Percentiles rank a stretch among this genome's conserved stretches.
phyloP scores from a whole-genome alignment of 2,113 vertebrate species.

The Philantomba maxwellii region DNA sequence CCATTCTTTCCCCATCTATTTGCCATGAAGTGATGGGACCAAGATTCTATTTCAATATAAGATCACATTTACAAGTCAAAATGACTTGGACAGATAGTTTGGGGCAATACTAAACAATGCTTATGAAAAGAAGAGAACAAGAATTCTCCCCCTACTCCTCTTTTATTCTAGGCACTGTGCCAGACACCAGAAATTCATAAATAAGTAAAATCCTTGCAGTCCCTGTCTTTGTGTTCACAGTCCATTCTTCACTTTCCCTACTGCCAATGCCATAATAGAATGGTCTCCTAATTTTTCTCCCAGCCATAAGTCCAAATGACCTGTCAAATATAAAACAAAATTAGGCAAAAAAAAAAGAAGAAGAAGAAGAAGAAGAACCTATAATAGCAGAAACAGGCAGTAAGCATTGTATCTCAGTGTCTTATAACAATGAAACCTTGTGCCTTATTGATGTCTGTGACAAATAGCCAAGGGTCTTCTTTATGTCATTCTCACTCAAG shows the following conservation, averaged over 20 bases:
- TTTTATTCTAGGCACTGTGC: not conserved
- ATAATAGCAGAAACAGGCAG: not conserved
- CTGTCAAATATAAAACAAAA: not conserved
- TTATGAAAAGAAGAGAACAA: not conserved
- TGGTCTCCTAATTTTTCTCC: not conserved
- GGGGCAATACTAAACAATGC: not conserved
- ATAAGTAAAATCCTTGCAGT: not conserved
- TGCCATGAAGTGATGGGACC: not conserved
- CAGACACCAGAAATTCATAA: not conserved
- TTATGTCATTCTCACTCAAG: not conserved
- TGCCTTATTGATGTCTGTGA: not conserved
- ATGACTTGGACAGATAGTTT: not conserved
- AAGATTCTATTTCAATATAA: not conserved
- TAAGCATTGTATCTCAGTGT: not conserved
- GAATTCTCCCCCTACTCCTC: not conserved
- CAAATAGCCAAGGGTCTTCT: not conserved
- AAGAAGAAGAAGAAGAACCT: too few relatives aligned
- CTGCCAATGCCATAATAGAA: not conserved
- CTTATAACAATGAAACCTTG: not conserved
- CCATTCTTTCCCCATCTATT: not conserved
- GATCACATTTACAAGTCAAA: not conserved
- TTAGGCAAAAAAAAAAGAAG: not conserved
- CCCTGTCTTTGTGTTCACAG: not conserved
- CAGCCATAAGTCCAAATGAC: not conserved
- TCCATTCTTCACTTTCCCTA: not conserved